phyloP scores from a whole-genome alignment of 2,888 invertebrate genomes.

The Ophonus ardosiacus region DNA sequence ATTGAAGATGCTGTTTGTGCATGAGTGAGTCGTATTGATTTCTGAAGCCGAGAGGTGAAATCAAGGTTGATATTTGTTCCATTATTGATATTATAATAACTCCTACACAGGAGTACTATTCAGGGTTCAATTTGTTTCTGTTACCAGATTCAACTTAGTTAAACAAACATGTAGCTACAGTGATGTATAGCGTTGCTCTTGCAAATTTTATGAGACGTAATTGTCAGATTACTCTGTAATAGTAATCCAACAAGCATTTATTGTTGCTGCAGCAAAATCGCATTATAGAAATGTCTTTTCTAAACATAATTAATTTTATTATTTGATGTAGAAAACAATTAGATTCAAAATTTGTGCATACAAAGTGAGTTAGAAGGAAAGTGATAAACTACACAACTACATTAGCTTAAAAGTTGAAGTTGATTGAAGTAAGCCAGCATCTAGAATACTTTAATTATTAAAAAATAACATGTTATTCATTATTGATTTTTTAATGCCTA shows the following conservation, averaged over 20 bases:
- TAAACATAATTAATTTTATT: too few species aligned
- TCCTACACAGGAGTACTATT: constrained; percentile 10
- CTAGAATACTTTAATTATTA: too few species aligned
- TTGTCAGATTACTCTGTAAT: neutral
- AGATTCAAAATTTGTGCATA: too few species aligned
- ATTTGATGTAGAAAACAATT: too few species aligned
- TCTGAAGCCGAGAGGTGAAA: neutral
- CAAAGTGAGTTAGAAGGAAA: too few species aligned
- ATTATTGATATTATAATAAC: constrained; percentile 39
- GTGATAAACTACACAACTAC: too few species aligned
- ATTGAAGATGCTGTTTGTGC: constrained; percentile 15
- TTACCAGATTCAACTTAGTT: constrained; percentile 26
- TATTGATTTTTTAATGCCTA: too few species aligned
- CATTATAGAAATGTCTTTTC: neutral
- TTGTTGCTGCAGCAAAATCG: neutral
- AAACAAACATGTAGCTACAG: constrained; percentile 14
- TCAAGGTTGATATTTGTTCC: neutral
- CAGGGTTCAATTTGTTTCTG: constrained; percentile 29
- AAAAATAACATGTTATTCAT: too few species aligned
- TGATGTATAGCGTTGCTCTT: neutral
- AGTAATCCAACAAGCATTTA: neutral
- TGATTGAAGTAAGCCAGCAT: too few species aligned
- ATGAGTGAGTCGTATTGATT: constrained; percentile 11
- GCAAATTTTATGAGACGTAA: neutral
- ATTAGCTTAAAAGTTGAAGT: too few species aligned